These are phyloP conservation scores for Drosophila nr. perissopoda DNA, from an alignment of 2,888 invertebrate genomes.

Conservation along the genomic window DNA sequence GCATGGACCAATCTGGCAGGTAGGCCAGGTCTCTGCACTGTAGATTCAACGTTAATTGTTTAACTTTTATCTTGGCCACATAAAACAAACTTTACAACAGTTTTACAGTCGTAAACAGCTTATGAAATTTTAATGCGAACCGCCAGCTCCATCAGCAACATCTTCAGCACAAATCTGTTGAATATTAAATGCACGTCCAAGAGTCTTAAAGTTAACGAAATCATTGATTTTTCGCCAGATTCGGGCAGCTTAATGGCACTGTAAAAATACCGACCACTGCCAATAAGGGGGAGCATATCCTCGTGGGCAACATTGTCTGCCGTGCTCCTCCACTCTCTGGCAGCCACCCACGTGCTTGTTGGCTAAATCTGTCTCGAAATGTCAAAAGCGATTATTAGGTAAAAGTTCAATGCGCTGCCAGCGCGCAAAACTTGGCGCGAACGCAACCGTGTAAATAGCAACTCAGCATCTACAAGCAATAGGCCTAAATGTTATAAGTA, in stretches of 20 bases:
- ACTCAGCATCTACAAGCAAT: conserved; percentile 27
- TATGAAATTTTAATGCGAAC: conserved; percentile 69
- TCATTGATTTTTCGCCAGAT: conserved; percentile 63
- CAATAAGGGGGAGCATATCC: neutral
- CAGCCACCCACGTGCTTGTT: conserved; percentile 18
- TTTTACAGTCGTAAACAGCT: conserved; percentile 75
- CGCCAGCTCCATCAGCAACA: conserved; percentile 3
- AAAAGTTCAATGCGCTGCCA: conserved; percentile 67
- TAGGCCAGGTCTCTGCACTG: neutral
- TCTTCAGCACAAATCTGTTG: conserved; percentile 26
- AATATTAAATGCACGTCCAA: conserved; percentile 31
- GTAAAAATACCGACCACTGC: neutral
- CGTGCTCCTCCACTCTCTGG: conserved; percentile 11
- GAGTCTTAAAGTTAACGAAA: conserved; percentile 40
- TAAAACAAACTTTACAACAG: conserved; percentile 66
- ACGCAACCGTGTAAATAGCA: conserved; percentile 17
- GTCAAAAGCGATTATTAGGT: conserved; percentile 74
- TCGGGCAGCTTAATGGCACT: conserved; percentile 65
- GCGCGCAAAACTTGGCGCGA: conserved; percentile 9
- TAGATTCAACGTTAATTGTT: conserved; percentile 28
- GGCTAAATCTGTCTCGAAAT: conserved; percentile 51
- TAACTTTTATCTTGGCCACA: conserved; percentile 63
- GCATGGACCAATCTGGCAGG: conserved; percentile 5
- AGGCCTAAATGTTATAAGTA: conserved; percentile 31
- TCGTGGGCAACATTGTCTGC: conserved; percentile 44